A percentile compares a stretch with the other conserved stretches of the same genome.
Conservation (phyloP, 2,888 invertebrate species). For the Hirtodrosophila duncani region DNA sequence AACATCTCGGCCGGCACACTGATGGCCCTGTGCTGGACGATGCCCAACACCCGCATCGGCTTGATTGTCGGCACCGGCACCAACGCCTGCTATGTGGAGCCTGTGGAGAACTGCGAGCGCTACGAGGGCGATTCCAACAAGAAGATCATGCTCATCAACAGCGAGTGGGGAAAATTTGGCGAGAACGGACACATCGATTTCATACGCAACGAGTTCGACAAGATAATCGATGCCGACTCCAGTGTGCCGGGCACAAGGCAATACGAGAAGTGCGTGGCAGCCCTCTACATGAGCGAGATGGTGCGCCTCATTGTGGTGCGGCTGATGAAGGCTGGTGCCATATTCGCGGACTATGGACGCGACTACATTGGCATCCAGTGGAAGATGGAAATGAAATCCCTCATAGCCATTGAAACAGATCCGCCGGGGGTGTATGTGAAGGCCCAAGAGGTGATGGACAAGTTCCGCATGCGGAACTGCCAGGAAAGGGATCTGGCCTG, state of each 20-base stretch:
- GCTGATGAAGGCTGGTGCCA: slow-evolving; percentile 84
- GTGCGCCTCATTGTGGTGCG: slow-evolving; percentile 89
- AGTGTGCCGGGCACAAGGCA: slow-evolving; percentile 88
- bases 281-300: slow-evolving; percentile 98
- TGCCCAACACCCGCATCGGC: slow-evolving; percentile 86
- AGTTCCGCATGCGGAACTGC: slow-evolving; percentile 82
- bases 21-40: slow-evolving; percentile 92
- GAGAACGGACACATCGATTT: slow-evolving; percentile 91
- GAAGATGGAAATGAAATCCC: slow-evolving; percentile 95
- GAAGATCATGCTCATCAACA: slow-evolving; percentile 87
- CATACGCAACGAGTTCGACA: slow-evolving; percentile 89
- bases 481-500: slow-evolving; percentile 92
- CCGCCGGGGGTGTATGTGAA: slow-evolving; percentile 86
- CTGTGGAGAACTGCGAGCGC: slow-evolving; percentile 86
- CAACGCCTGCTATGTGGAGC: slow-evolving; percentile 92
- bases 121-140: slow-evolving; percentile 81
- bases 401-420: slow-evolving; percentile 96
- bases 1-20: slow-evolving; percentile 95
- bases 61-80: slow-evolving; percentile 88
- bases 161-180: slow-evolving; percentile 98
- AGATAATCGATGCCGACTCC: slow-evolving; percentile 87
- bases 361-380: slow-evolving; percentile 43
- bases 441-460: slow-evolving; percentile 89
- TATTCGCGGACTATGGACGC: slow-evolving; percentile 37
- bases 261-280: slow-evolving; percentile 89